Evolutionary conservation across 2,113 vertebrate species (phyloP), one percentile per base, ranked within the genome.

Genomic region (Labeo rohita): DNA sequence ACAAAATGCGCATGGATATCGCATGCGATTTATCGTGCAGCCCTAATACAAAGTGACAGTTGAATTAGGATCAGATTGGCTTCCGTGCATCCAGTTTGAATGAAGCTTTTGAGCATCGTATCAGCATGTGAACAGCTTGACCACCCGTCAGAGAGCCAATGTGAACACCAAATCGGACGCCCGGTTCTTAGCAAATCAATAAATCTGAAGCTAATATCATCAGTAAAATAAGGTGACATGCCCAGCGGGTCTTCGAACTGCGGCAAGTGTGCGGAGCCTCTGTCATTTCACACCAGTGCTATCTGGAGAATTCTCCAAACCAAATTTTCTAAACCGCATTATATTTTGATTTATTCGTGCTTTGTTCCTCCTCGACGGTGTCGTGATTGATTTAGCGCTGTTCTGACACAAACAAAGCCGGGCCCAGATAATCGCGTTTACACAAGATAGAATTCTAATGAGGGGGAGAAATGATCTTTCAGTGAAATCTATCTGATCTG

Each of bases 321-420:
- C 80, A 70, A 68, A 87, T 85, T 82, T 89, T 86, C 49, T 50
- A 77, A 78, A 85, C 68, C 16, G 70, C 65, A 78, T 87, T 86
- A 28, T 76, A 83, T 74, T 74, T 83, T 83, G 84, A 87, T 86
- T 79, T 88, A 77, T 85, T 85, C 43, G 13, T 36, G 43, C 61
- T 85, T 84, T 82, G 49, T 83, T 85, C 84, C 16, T 65, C 85
- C 59, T 85, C 80, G 54, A 80, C 28, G 73, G 74, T 68, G 49
- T 72, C 47, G 49, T 89, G 90, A 90, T 89, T 89, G 88, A 89
- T 88, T 89, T 87, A 86, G 87, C 80, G 21, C 85, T 49, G 79
- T 73, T 84, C 77, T 76, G 84, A 88, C 89, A 89, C 85, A 87
- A 89, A 89, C 87, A 86, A 85, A 85, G 86, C 74, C 83, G 43